Percentiles rank a stretch among this genome's conserved stretches.
Conservation (phyloP, 2,888 invertebrate genomes). For the Drosophila nigritarsus region DNA sequence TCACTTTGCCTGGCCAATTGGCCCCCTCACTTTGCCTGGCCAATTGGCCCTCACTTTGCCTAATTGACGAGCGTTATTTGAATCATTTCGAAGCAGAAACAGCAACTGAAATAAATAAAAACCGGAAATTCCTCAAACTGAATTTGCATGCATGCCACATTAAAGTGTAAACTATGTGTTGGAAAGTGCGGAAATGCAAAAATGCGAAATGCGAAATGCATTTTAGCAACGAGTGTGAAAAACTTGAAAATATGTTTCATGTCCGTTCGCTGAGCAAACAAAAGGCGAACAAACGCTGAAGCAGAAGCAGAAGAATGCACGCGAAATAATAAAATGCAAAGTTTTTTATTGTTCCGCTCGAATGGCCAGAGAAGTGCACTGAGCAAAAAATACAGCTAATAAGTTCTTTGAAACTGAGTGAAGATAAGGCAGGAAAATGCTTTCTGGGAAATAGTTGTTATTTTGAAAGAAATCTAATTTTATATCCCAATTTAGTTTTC, state of each 20-base stretch:
- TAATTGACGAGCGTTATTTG: slow-evolving; percentile 51
- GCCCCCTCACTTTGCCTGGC: slow-evolving; percentile 44
- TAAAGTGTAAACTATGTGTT: slow-evolving; percentile 36
- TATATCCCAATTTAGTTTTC: background rate
- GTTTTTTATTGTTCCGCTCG: slow-evolving; percentile 23
- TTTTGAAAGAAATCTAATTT: background rate
- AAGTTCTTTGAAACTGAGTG: background rate
- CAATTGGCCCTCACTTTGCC: slow-evolving; percentile 45
- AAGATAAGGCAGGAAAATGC: background rate
- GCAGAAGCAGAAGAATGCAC: slow-evolving; percentile 38
- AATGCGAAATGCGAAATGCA: slow-evolving; percentile 54
- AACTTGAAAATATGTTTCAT: slow-evolving; percentile 55
- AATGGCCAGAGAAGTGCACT: slow-evolving; percentile 25
- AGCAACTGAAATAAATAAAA: slow-evolving; percentile 3
- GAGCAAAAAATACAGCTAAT: slow-evolving; percentile 10
- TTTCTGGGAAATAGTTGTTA: too few relatives aligned
- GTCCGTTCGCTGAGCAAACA: slow-evolving; percentile 44
- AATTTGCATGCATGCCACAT: slow-evolving; percentile 51
- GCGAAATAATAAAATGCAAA: slow-evolving; percentile 32
- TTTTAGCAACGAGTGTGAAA: slow-evolving; percentile 61
- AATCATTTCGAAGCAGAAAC: slow-evolving; percentile 19
- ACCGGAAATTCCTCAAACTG: slow-evolving; percentile 43
- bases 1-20: slow-evolving; percentile 49
- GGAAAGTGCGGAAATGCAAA: slow-evolving; percentile 71
- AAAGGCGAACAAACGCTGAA: slow-evolving; percentile 18